phyloP scores from a whole-genome alignment of 2,888 invertebrate species.

The Lasiommata megera region DNA sequence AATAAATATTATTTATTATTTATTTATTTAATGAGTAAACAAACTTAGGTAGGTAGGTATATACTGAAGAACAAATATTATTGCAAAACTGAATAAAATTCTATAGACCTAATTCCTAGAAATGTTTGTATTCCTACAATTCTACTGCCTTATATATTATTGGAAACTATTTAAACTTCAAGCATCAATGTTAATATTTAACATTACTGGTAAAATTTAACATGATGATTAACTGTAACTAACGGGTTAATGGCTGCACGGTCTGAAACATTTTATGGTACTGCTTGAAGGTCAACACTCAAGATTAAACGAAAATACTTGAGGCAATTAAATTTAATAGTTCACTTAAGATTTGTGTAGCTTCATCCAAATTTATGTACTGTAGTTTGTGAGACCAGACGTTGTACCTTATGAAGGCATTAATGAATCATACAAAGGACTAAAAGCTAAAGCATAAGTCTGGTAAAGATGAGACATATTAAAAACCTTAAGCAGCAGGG shows the following conservation, averaged over 20 bases:
- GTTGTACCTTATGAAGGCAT: not conserved
- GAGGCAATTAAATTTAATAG: slow-evolving; percentile 17
- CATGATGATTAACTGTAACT: slow-evolving; percentile 12
- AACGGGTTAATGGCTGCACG: not conserved
- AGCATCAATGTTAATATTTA: not conserved
- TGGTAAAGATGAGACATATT: too few species aligned
- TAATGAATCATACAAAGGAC: not conserved
- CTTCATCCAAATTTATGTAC: not conserved
- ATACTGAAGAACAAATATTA: too few species aligned
- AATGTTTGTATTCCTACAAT: too few species aligned
- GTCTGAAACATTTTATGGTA: slow-evolving; percentile 27
- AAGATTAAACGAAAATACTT: slow-evolving; percentile 29
- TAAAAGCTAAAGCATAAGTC: too few species aligned
- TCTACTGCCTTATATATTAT: too few species aligned
- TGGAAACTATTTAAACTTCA: too few species aligned
- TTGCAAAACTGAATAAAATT: too few species aligned
- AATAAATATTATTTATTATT: too few species aligned
- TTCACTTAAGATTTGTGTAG: slow-evolving; percentile 1
- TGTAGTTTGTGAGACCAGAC: slow-evolving; percentile 3
- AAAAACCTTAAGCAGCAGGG: too few species aligned
- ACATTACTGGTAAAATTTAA: not conserved
- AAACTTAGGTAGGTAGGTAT: too few species aligned
- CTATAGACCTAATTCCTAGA: too few species aligned
- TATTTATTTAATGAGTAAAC: too few species aligned
- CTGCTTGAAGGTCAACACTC: slow-evolving; percentile 33